Conservation (phyloP, 2,113 vertebrate genomes). For the Sylvilagus bachmani region DNA sequence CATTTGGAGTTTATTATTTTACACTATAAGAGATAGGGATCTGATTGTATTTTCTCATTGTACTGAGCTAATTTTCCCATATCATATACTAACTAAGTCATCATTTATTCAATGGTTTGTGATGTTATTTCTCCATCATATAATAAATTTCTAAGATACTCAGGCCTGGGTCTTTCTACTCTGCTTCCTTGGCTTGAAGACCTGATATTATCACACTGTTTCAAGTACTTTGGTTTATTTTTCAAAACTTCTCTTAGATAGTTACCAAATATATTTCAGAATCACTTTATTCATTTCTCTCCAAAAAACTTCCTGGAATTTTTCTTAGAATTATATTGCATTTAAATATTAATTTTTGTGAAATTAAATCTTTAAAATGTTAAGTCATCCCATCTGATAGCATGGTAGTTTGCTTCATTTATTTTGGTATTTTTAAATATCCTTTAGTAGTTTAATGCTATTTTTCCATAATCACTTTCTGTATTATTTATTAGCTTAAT, state of each 20-base stretch:
- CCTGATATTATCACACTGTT: neutral
- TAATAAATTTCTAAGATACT: neutral
- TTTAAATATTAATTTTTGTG: neutral
- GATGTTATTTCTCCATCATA: neutral
- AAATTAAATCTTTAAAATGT: conserved; percentile 48
- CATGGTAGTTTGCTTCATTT: neutral
- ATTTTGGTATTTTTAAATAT: neutral
- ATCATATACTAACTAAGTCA: neutral
- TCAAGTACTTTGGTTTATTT: conserved; percentile 13
- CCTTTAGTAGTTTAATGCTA: neutral
- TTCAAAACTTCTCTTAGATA: conserved; percentile 22
- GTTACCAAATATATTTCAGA: neutral
- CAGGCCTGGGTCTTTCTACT: neutral
- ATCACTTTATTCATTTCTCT: neutral
- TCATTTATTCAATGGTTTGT: neutral
- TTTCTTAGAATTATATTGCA: conserved; percentile 16
- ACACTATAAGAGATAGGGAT: neutral
- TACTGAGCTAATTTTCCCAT: neutral
- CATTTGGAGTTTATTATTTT: neutral
- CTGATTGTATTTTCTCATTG: neutral
- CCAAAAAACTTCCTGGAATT: conserved; percentile 45
- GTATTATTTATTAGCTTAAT: neutral
- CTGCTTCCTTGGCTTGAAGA: neutral
- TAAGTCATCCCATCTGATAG: neutral
- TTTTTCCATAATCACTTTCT: neutral